These are phyloP conservation scores for Pedicia rivosa DNA, from an alignment of 2,888 invertebrate genomes.

Conservation along the genomic window DNA sequence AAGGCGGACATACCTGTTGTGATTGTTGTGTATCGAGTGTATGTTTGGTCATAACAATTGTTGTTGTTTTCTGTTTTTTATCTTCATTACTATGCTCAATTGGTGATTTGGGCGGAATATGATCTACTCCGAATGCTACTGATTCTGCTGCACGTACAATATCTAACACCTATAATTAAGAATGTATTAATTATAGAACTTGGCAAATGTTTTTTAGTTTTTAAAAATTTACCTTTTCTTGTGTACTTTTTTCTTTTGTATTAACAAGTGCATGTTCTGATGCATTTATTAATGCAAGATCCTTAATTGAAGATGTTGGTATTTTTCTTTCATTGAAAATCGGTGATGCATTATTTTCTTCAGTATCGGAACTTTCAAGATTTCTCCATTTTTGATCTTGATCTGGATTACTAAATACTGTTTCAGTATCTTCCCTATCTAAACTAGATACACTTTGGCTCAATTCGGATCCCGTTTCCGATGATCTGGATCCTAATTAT, in stretches of 20 bases:
- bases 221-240: constrained; percentile 53
- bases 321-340: constrained; percentile 12
- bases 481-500: constrained; percentile 42
- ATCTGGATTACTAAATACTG: too few relatives aligned
- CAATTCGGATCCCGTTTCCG: constrained; percentile 40
- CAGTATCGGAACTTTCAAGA: neutral
- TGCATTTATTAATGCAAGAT: constrained; percentile 20
- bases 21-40: constrained; percentile 47
- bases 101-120: constrained; percentile 56
- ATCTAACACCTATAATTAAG: constrained; percentile 51
- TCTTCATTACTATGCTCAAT: constrained; percentile 40
- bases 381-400: too few relatives aligned
- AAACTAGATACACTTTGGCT: constrained; percentile 76
- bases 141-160: constrained; percentile 80
- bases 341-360: constrained; percentile 2
- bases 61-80: constrained; percentile 68
- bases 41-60: constrained; percentile 88
- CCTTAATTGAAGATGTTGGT: constrained; percentile 18
- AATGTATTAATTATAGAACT: neutral
- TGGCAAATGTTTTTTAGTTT: neutral
- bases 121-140: constrained; percentile 38
- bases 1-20: constrained; percentile 32
- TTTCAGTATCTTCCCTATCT: constrained; percentile 64
- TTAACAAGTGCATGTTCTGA: constrained; percentile 32
- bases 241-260: constrained; percentile 60